A percentile compares a stretch with the other conserved stretches of the same genome.
phyloP scores from a whole-genome alignment of 1,140 invertebrate genomes.

The Drosophila cardini region DNA sequence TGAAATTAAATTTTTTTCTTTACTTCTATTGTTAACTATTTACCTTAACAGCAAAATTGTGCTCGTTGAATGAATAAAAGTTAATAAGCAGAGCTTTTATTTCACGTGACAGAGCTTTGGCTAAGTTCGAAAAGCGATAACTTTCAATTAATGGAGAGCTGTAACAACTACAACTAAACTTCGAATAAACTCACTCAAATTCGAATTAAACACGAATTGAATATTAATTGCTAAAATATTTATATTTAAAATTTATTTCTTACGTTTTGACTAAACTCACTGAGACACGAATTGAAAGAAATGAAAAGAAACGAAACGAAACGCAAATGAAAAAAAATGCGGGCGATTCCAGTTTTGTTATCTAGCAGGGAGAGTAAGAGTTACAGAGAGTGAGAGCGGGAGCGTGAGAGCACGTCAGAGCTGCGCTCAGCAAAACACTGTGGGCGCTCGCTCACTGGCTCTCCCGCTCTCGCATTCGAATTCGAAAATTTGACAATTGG shows the following conservation, averaged over 20 bases:
- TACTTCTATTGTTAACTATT: slow-evolving; percentile 12
- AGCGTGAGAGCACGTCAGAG: not conserved
- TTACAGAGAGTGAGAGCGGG: not conserved
- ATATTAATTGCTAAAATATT: slow-evolving; percentile 10
- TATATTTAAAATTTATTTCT: slow-evolving; percentile 6
- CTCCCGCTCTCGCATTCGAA: slow-evolving; percentile 56
- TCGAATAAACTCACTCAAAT: slow-evolving; percentile 4
- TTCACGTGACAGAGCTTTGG: slow-evolving; percentile 80
- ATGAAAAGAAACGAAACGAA: not conserved
- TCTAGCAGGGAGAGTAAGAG: slow-evolving; percentile 16
- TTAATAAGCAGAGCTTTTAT: slow-evolving; percentile 69
- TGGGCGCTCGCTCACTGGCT: slow-evolving; percentile 9
- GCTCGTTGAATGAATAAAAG: slow-evolving; percentile 53
- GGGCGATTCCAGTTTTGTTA: slow-evolving; percentile 38
- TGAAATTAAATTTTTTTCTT: slow-evolving; percentile 23
- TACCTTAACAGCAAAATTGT: slow-evolving; percentile 39
- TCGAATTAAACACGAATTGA: slow-evolving; percentile 2
- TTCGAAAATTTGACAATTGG: slow-evolving; percentile 78
- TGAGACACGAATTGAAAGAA: not conserved
- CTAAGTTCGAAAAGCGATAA: slow-evolving; percentile 72
- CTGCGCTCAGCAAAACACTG: slow-evolving; percentile 13
- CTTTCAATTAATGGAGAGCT: slow-evolving; percentile 32
- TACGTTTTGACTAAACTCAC: not conserved
- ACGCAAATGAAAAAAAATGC: slow-evolving; percentile 42
- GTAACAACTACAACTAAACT: not conserved